Percentiles rank a stretch among this genome's conserved stretches.
Conservation (phyloP, 2,888 invertebrate genomes). For the Eupeodes luniger region DNA sequence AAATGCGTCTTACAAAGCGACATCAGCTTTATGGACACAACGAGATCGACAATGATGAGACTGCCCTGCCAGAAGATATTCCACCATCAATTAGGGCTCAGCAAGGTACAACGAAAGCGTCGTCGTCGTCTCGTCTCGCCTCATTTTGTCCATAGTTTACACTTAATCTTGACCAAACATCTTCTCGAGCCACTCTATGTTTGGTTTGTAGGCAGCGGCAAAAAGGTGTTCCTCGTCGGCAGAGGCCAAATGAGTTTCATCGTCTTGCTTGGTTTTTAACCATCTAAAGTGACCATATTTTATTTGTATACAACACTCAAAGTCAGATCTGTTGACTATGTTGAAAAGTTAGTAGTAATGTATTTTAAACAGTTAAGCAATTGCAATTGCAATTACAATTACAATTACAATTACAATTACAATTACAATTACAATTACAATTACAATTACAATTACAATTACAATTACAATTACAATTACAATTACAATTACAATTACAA, state of each 20-base stretch:
- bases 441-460: constrained; percentile 1
- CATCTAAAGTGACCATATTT: constrained; percentile 43
- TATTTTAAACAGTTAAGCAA: no score
- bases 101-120: constrained; percentile 68
- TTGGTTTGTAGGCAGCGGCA: not conserved
- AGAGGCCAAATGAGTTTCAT: constrained; percentile 65
- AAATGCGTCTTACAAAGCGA: constrained; percentile 55
- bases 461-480: constrained; percentile 1
- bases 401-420: not conserved
- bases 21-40: constrained; percentile 58
- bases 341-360: not conserved
- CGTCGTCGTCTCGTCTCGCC: constrained; percentile 65
- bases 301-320: constrained; percentile 1
- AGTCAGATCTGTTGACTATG: not conserved
- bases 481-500: constrained; percentile 1
- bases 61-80: constrained; percentile 38
- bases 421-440: constrained; percentile 1
- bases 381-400: no score
- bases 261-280: constrained; percentile 63
- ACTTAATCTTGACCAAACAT: constrained; percentile 70
- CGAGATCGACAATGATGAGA: constrained; percentile 41
- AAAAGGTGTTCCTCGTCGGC: constrained; percentile 25
- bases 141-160: constrained; percentile 69
- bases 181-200: constrained; percentile 26
- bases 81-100: constrained; percentile 72